Evolutionary conservation across 2,113 vertebrate species (phyloP).

Genomic region (Nibea albiflora): DNA sequence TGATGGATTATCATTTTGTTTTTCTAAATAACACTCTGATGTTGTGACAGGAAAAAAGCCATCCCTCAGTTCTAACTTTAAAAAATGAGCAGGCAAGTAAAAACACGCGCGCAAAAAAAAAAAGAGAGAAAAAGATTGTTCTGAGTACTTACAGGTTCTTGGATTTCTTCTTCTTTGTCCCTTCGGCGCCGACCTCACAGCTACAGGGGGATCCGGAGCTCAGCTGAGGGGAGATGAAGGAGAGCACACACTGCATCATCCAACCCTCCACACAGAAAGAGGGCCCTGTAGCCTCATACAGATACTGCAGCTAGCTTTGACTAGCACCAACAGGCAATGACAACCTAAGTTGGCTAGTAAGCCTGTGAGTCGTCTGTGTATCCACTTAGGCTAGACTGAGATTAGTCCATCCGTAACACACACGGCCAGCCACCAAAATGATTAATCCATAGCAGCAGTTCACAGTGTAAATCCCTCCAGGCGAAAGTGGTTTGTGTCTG

Average conservation of each 20-base stretch:
- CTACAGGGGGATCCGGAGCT: conserved; percentile 86
- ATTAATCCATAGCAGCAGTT: conserved; percentile 65
- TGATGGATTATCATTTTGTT: background rate
- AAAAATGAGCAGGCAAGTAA: background rate
- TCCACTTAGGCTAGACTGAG: conserved; percentile 9
- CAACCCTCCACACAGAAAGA: conserved; percentile 56
- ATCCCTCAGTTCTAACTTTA: background rate
- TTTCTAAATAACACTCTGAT: background rate
- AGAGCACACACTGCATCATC: conserved; percentile 85
- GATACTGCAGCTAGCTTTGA: conserved; percentile 2
- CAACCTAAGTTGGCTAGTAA: background rate
- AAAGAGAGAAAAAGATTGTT: background rate
- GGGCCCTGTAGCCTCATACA: conserved; percentile 54
- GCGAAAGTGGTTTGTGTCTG: conserved; percentile 34
- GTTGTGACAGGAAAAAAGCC: background rate
- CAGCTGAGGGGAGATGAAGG: conserved; percentile 86
- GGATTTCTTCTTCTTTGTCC: conserved; percentile 89
- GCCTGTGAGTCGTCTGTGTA: conserved; percentile 1
- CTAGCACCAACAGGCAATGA: conserved; percentile 12
- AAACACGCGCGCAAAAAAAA: background rate
- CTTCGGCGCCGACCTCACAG: conserved; percentile 85
- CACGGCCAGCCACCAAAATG: conserved; percentile 32
- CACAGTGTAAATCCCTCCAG: conserved; percentile 47
- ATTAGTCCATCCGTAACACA: conserved; percentile 23
- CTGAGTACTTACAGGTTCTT: conserved; percentile 91